These are phyloP conservation scores for Cepphus grylle DNA, from an alignment of 2,113 vertebrate species.

Conservation along the genomic window DNA sequence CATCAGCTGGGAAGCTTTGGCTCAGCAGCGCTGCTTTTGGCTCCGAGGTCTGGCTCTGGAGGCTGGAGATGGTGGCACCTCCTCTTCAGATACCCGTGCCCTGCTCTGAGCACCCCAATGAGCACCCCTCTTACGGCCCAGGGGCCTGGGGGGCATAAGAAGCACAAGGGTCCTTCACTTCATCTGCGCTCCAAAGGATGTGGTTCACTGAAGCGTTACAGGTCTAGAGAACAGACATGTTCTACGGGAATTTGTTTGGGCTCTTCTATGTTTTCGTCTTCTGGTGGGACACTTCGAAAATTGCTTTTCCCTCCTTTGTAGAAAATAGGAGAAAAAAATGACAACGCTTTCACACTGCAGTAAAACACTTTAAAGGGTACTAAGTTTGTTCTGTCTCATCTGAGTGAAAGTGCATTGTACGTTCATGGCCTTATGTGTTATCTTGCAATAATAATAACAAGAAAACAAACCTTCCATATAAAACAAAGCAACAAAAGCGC, in stretches of 20 bases:
- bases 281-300: neutral
- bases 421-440: neutral
- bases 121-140: fast-evolving
- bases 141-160: fast-evolving
- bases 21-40: neutral
- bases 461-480: neutral
- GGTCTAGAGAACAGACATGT: neutral
- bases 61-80: neutral
- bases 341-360: neutral
- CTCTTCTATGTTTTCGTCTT: neutral
- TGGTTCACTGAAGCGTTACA: neutral
- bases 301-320: neutral
- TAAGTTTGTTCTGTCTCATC: neutral
- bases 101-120: neutral
- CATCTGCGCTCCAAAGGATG: neutral
- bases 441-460: neutral
- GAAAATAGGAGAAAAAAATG: neutral
- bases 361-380: neutral
- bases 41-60: neutral
- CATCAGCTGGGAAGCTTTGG: neutral
- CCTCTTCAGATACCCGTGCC: neutral
- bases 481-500: neutral
- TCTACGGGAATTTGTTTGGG: neutral
- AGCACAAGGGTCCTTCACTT: neutral
- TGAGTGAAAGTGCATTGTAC: neutral